Conservation (phyloP, 2,888 invertebrate species). For the Xanthia togata region DNA sequence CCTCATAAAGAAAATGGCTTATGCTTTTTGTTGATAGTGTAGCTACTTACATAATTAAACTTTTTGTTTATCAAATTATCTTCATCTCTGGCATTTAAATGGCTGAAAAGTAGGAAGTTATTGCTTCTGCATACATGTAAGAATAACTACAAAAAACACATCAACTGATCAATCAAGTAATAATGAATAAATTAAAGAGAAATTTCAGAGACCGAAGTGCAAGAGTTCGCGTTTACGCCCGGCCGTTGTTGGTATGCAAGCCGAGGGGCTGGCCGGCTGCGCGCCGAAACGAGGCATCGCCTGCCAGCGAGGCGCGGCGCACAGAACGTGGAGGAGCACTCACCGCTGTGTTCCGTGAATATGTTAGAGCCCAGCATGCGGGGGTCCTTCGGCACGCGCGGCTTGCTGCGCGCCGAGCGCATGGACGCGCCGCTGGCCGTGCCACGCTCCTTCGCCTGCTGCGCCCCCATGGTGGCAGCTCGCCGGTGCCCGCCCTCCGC, state of each 20-base stretch:
- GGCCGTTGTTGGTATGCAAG: neutral
- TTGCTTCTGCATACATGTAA: neutral
- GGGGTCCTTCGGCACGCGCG: constrained; percentile 94
- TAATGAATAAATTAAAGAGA: neutral
- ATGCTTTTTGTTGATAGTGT: neutral
- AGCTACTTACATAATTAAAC: neutral
- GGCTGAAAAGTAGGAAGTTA: neutral
- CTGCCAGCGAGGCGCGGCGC: neutral
- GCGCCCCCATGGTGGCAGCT: constrained; percentile 94
- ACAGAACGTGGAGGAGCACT: constrained; percentile 79
- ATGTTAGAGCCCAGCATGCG: constrained; percentile 96
- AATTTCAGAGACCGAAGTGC: neutral
- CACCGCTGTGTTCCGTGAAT: constrained; percentile 98
- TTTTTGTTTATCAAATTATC: neutral
- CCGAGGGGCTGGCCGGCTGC: neutral
- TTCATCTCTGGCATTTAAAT: neutral
- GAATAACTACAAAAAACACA: neutral
- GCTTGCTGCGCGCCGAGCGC: constrained; percentile 94
- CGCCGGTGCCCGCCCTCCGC: constrained; percentile 66
- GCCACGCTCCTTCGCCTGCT: constrained; percentile 97
- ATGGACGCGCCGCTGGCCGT: constrained; percentile 93
- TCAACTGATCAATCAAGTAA: neutral
- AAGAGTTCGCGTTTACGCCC: neutral
- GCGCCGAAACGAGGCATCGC: neutral
- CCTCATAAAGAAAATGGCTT: neutral